Evolutionary conservation across 2,113 vertebrate species (phyloP).

Genomic region (Pluvianellus socialis): DNA sequence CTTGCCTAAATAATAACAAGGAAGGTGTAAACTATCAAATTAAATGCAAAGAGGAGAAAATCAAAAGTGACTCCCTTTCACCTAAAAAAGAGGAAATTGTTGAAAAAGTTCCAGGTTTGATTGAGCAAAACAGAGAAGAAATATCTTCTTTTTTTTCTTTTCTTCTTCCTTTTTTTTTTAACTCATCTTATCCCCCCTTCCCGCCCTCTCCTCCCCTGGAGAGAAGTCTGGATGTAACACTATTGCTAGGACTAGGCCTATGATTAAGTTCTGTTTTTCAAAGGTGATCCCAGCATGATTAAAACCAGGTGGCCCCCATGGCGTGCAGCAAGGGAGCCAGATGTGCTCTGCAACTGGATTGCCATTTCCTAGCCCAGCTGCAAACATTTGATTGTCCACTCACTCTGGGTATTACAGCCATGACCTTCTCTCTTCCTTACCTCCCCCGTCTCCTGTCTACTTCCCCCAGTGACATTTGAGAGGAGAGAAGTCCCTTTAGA

Average conservation of each 20-base stretch:
- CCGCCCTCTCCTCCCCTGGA: constrained; percentile 4
- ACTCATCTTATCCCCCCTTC: constrained; percentile 5
- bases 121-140: not conserved
- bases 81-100: not conserved
- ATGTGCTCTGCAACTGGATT: constrained; percentile 28
- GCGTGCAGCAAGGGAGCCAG: constrained; percentile 17
- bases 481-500: constrained; percentile 43
- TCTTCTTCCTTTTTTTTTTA: too few species aligned
- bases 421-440: constrained; percentile 75
- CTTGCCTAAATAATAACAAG: not conserved
- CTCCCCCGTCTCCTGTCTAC: constrained; percentile 63
- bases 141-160: not conserved
- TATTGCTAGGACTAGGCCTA: constrained; percentile 38
- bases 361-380: constrained; percentile 69
- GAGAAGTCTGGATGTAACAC: constrained; percentile 60
- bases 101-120: constrained; percentile 7
- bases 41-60: not conserved
- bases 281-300: constrained; percentile 36
- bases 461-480: constrained; percentile 70
- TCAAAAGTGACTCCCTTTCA: not conserved
- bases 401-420: constrained; percentile 53
- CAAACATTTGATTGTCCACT: constrained; percentile 73
- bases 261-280: constrained; percentile 48
- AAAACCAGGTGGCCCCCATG: constrained; percentile 7
- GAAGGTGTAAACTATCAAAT: not conserved